Conservation (phyloP, 2,113 vertebrate genomes). For the Tonatia bakeri region DNA sequence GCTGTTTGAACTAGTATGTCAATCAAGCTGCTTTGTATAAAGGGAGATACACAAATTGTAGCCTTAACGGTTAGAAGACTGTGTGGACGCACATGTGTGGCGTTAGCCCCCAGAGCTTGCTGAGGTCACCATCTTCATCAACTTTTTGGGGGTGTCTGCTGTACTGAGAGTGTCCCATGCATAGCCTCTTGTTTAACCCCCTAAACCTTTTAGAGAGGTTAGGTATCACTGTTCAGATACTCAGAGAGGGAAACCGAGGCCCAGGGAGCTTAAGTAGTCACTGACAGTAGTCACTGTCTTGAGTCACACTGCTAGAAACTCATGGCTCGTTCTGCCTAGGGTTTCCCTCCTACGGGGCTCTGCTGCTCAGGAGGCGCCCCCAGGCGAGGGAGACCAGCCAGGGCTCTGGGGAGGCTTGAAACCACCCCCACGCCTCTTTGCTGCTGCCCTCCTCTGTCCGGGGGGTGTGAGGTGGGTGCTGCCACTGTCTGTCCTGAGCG, state of each 20-base stretch:
- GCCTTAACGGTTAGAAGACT: not conserved
- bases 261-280: not conserved
- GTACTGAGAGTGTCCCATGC: not conserved
- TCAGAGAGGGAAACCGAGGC: not conserved
- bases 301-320: not conserved
- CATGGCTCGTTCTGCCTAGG: not conserved
- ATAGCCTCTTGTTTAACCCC: not conserved
- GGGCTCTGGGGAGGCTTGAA: not conserved
- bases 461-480: not conserved
- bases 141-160: not conserved
- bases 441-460: not conserved
- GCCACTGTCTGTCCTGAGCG: not conserved
- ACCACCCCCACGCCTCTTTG: not conserved
- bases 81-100: not conserved
- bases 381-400: not conserved
- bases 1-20: not conserved
- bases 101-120: not conserved
- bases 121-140: not conserved
- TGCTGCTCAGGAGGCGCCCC: not conserved
- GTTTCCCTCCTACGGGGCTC: not conserved
- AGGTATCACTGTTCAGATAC: not conserved
- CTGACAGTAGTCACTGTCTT: not conserved
- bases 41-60: not conserved
- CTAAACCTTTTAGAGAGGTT: not conserved
- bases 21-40: not conserved